Conservation (phyloP, 1,140 invertebrate genomes). For the Portunus trituberculatus region DNA sequence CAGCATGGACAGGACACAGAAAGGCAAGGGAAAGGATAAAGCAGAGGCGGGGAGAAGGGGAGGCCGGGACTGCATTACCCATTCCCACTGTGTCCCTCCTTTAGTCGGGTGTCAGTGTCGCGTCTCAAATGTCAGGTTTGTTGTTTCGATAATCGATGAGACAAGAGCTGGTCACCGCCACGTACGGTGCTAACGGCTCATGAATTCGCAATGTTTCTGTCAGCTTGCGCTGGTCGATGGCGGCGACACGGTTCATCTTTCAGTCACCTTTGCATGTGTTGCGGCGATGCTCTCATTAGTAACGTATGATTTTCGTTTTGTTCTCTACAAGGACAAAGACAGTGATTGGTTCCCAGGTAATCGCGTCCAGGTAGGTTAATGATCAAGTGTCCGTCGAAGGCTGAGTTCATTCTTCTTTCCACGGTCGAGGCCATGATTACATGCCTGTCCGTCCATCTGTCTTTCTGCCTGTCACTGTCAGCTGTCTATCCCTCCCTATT, state of each 20-base stretch:
- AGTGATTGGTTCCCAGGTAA: not conserved
- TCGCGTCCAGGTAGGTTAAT: not conserved
- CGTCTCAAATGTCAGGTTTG: conserved; percentile 11
- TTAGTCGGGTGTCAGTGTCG: not conserved
- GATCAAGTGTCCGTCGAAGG: not conserved
- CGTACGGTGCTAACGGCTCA: not conserved
- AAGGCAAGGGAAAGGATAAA: too few species aligned
- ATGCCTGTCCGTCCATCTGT: not conserved
- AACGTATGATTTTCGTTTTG: too few species aligned
- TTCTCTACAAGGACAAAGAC: not conserved
- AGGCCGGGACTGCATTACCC: too few species aligned
- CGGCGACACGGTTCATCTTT: not conserved
- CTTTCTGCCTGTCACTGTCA: not conserved
- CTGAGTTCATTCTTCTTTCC: not conserved
- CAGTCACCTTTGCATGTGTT: not conserved
- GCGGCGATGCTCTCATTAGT: too few species aligned
- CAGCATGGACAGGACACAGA: too few species aligned
- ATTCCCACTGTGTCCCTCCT: not conserved
- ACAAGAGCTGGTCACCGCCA: not conserved
- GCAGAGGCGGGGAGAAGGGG: too few species aligned
- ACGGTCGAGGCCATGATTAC: not conserved
- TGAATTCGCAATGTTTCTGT: conserved; percentile 3
- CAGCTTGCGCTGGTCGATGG: not conserved
- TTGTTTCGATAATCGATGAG: not conserved
- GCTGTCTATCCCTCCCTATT: not conserved